Base-by-base conservation (phyloP, 2,113 vertebrate species). In the Pterocles burchelli region DNA sequence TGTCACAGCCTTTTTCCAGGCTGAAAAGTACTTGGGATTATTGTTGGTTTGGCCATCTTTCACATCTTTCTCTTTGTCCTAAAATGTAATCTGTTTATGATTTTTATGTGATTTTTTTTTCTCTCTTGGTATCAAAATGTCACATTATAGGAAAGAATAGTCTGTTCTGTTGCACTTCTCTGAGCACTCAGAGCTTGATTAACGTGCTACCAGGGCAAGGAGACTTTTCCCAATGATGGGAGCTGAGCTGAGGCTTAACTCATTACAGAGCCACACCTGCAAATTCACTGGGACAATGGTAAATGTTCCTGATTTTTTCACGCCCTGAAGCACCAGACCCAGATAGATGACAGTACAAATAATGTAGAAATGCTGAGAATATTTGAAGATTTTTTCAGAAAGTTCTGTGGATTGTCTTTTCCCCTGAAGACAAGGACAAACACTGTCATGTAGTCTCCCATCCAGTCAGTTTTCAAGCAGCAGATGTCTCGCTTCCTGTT, bases 41-140 rank as follows among this genome's bases (percentile, higher is more conserved):
- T 65, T 94, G 34, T 84, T 92, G 67, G 61, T 93, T 92, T 85
- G 49, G 24, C 20, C 66, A 45, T 78, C 34, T 74, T 95, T 89
- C 63, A 55, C 21, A 19, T 81, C 54, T 95, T 84, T 59, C 68
- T 87, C 84, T 91, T 58, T 57, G 88, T 81, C 66, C 21, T 89
- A 93, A 85, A 78, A 89, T 72, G 48, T 68, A 90, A 94, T 95
- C 88, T 82, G 34, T 67, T 66, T 58, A 48, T 90, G 86, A 92
- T 87, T 68, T 26, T 7, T 25, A 1, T 57, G 52, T 5, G 6
- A 18, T 13, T 17, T 33, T 68, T 90, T 71, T 68, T 57, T 46
- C 29, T 41, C 25, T 85, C 26, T 72, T 67, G 26, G 19, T 74
- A 72, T 18, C 1, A 3, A 84, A 87, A 67, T 75, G 57, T 77